Evolutionary conservation across 2,888 invertebrate species (phyloP).

Genomic region (Noctua janthina): DNA sequence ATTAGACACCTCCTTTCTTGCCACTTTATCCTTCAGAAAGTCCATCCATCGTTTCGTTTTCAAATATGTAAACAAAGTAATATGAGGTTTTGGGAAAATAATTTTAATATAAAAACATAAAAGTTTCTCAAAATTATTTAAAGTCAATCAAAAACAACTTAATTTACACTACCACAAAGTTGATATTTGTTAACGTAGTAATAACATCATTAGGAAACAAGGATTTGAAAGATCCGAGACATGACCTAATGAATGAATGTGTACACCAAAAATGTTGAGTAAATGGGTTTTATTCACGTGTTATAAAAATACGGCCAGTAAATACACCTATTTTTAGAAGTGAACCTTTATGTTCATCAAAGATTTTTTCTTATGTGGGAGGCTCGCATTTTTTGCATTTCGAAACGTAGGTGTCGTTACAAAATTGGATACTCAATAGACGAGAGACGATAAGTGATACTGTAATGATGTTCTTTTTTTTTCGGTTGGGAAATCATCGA

Average conservation of each 20-base stretch:
- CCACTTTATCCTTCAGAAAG: too few relatives aligned
- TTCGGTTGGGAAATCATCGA: too few relatives aligned
- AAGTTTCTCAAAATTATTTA: not conserved
- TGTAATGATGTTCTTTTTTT: not conserved
- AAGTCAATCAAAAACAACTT: not conserved
- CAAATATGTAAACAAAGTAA: not conserved
- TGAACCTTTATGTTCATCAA: not conserved
- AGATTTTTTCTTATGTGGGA: not conserved
- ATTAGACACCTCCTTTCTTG: too few relatives aligned
- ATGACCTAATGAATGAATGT: not conserved
- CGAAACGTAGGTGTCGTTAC: not conserved
- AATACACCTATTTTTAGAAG: constrained; percentile 3
- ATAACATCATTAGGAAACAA: not conserved
- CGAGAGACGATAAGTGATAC: not conserved
- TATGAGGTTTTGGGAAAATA: too few relatives aligned
- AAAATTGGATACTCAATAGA: constrained; percentile 16
- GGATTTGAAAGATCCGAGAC: not conserved
- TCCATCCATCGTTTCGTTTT: not conserved
- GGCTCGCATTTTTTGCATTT: not conserved
- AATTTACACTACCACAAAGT: not conserved
- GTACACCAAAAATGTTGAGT: constrained; percentile 4
- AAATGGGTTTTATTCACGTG: not conserved
- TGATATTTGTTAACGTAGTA: not conserved
- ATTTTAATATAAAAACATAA: too few relatives aligned
- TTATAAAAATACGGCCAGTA: constrained; percentile 12